Percentiles rank a stretch among this genome's conserved stretches.
Conservation (phyloP, 2,888 invertebrate species). For the Heliothis peltigera region DNA sequence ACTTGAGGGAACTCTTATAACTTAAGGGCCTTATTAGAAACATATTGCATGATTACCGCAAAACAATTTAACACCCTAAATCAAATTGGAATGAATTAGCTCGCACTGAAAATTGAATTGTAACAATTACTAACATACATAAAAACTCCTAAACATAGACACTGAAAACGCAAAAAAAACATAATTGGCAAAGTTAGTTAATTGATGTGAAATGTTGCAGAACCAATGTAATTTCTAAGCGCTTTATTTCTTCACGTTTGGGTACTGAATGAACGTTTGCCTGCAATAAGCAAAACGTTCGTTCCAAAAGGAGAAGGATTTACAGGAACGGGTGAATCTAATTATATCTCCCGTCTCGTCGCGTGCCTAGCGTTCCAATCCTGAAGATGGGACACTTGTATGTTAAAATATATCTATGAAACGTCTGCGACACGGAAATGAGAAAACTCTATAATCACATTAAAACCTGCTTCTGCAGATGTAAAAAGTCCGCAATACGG, state of each 20-base stretch:
- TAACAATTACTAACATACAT: constrained; percentile 3
- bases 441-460: constrained; percentile 19
- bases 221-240: constrained; percentile 30
- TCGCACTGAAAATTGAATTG: constrained; percentile 3
- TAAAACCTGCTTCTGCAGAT: constrained; percentile 21
- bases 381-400: constrained; percentile 55
- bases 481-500: constrained; percentile 42
- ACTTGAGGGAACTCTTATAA: constrained; percentile 9
- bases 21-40: constrained; percentile 17
- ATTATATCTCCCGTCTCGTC: constrained; percentile 79
- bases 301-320: constrained; percentile 71
- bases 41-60: background rate
- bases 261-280: constrained; percentile 45
- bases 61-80: constrained; percentile 14
- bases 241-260: constrained; percentile 30
- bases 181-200: constrained; percentile 25
- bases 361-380: constrained; percentile 78
- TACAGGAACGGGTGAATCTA: constrained; percentile 77
- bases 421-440: constrained; percentile 29
- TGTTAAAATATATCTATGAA: constrained; percentile 43
- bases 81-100: too few species aligned
- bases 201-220: constrained; percentile 35
- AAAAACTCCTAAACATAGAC: constrained; percentile 12
- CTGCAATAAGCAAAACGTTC: constrained; percentile 43
- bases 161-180: constrained; percentile 11